Base-by-base conservation (phyloP, 1,140 invertebrate species). In the Limonius californicus region DNA sequence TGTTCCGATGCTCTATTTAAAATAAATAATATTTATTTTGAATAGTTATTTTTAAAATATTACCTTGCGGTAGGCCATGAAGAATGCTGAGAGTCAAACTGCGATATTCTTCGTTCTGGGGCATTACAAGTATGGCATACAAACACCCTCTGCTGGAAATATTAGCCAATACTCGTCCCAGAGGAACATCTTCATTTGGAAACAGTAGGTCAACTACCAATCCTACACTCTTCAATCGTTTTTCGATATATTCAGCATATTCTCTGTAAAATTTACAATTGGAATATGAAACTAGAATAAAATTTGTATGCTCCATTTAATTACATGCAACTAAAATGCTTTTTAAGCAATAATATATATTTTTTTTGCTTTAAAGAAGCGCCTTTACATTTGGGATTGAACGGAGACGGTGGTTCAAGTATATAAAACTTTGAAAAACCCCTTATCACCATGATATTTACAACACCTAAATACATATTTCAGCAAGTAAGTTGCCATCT, bases 21-120 rank as follows among this genome's bases (percentile, higher is more conserved):
- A 63, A 53, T n/a, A 58, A 20, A 57, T 11, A 19, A 1, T 57
- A 50, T 39, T 39, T 12, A n/a, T 12, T 39, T 9, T 39, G n/a
- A 14, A 32, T 6, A 32, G 11, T 32, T 32, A 32, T 32, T 32
- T 12, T 39, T 39, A 39, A 39, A 27, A 27, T 27, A 27, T 39
- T 82, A 92, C 92, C 91, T 87, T 95, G 91, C 11, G 92, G 91
- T 69, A 89, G 80, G 14, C 94, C 94, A 78, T 95, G 90, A 15
- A 97, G 79, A 64, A 97, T 94, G 70, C 95, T 94, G 1, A 98
- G 78, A 14, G 93, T 97, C 21, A 97, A 78, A 59, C 92, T 95
- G 68, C 86, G 84, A 67, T 94, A 86, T 68, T 89, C 85, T 73
- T 92, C 89, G 75, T 97, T 95, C 66, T 89, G 84, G 0, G 87